Percentiles rank a stretch among this genome's conserved stretches.
phyloP scores from a whole-genome alignment of 2,888 invertebrate genomes.

The Clivina fossor region DNA sequence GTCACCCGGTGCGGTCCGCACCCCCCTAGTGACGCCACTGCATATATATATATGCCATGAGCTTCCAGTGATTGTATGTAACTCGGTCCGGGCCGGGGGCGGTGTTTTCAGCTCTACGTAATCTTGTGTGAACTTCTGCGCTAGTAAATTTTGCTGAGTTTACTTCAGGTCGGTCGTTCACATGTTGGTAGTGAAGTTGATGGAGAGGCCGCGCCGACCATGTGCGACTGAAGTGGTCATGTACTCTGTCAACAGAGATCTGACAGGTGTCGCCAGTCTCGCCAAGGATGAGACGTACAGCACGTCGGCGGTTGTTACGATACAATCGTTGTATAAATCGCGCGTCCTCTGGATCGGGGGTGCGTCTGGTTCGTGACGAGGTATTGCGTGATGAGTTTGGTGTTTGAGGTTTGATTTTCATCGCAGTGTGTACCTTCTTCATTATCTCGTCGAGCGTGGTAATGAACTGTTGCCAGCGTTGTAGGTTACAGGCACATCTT shows the following conservation, averaged over 20 bases:
- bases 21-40: too few relatives aligned
- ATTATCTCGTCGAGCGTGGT: not conserved
- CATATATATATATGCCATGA: too few relatives aligned
- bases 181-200: not conserved
- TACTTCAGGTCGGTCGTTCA: not conserved
- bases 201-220: not conserved
- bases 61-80: not conserved
- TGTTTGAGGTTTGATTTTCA: too few relatives aligned
- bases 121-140: not conserved
- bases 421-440: not conserved
- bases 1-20: too few relatives aligned
- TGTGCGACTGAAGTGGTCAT: not conserved
- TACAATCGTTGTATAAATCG: not conserved
- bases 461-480: not conserved
- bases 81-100: not conserved
- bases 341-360: not conserved
- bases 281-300: not conserved
- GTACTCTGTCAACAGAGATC: not conserved
- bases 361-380: too few relatives aligned
- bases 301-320: not conserved
- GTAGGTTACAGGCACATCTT: not conserved
- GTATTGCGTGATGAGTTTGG: too few relatives aligned
- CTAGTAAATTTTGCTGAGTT: not conserved
- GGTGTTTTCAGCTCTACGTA: not conserved
- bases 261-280: not conserved